These are phyloP conservation scores for Motacilla tschutschensis DNA, from an alignment of 2,113 vertebrate species.

Conservation along the genomic window DNA sequence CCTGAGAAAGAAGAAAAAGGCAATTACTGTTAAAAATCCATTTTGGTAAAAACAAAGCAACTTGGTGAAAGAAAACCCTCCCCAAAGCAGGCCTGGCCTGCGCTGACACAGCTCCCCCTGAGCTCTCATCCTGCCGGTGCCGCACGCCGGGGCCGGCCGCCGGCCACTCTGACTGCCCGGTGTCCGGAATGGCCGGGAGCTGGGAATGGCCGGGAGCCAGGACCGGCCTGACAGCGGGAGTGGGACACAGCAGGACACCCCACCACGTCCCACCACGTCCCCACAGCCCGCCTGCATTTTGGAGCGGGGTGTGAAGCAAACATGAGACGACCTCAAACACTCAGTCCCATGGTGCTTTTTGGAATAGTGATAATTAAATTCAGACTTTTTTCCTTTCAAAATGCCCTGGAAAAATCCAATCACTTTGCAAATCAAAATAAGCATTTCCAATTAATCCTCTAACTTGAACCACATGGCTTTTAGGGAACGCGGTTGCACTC, in stretches of 20 bases:
- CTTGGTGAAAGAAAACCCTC: constrained; percentile 9
- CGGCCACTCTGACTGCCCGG: rapidly evolving
- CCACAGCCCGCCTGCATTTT: background rate
- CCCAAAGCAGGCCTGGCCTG: background rate
- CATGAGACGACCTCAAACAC: constrained; percentile 34
- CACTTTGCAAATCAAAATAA: constrained; percentile 68
- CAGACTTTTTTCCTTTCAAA: constrained; percentile 66
- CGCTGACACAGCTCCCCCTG: background rate
- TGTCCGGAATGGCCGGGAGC: background rate
- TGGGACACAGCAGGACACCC: background rate
- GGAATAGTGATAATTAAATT: constrained; percentile 62
- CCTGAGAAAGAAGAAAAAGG: background rate
- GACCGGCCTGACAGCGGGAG: background rate
- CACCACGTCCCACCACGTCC: background rate
- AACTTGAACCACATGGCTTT: constrained; percentile 59
- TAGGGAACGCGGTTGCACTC: constrained; percentile 38
- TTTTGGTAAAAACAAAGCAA: constrained; percentile 32
- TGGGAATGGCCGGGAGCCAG: background rate
- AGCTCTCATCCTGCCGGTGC: background rate
- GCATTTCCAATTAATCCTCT: constrained; percentile 64
- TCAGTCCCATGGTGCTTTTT: constrained; percentile 59
- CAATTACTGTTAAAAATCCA: constrained; percentile 13
- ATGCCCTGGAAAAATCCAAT: constrained; percentile 66
- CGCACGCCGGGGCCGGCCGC: rapidly evolving
- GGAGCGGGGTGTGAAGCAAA: constrained; percentile 45